phyloP scores from a whole-genome alignment of 1,140 invertebrate species.

The Odontomachus brunneus region DNA sequence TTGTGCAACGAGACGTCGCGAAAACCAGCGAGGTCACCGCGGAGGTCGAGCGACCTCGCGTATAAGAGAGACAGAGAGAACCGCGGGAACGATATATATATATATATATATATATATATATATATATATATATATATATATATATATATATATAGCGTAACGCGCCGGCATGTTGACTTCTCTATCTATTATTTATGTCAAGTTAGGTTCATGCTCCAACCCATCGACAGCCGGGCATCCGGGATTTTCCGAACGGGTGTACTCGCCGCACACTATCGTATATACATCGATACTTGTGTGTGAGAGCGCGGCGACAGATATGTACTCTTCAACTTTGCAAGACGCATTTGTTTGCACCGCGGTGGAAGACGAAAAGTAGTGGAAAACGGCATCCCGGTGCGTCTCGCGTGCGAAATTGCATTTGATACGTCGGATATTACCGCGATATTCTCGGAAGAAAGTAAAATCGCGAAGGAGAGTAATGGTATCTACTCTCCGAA shows the following conservation, averaged over 20 bases:
- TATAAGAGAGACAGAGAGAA: not conserved
- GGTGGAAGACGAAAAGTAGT: no score
- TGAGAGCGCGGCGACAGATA: not conserved
- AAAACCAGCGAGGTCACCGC: no score
- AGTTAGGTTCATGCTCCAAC: conserved; percentile 20
- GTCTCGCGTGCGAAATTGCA: no score
- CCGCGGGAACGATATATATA: conserved; percentile 22
- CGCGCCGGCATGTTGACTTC: not conserved
- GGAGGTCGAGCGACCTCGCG: no score
- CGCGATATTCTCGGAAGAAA: no score
- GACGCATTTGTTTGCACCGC: no score
- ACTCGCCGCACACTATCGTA: not conserved
- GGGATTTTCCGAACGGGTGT: conserved; percentile 10
- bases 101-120: conserved; percentile 30
- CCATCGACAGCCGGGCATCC: conserved; percentile 30
- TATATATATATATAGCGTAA: conserved; percentile 35
- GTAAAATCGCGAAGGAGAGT: no score
- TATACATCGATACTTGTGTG: not conserved
- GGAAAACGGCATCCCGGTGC: no score
- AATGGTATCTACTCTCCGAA: no score
- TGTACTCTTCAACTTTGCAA: conserved; percentile 1
- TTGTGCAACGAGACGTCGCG: no score
- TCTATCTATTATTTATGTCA: conserved; percentile 48
- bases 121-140: conserved; percentile 28
- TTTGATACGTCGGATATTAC: no score